Evolutionary conservation across 2,113 vertebrate species (phyloP).

Genomic region (Piprites chloris): DNA sequence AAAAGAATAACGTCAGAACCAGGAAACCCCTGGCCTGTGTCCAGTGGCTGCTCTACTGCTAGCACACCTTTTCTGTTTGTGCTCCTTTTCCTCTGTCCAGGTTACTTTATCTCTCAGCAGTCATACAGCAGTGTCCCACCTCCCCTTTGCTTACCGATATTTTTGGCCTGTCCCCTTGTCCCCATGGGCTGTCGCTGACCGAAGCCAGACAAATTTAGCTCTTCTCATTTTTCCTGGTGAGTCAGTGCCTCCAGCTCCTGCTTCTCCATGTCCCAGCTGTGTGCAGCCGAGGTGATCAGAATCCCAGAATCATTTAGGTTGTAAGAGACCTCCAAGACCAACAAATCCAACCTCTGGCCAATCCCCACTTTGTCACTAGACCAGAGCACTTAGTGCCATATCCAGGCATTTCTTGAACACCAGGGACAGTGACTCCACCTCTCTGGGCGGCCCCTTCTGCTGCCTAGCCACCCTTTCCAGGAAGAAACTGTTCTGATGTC

Average conservation of each 20-base stretch:
- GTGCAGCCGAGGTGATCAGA: neutral
- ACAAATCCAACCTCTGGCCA: neutral
- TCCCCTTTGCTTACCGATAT: neutral
- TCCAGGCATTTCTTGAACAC: neutral
- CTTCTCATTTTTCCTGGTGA: conserved; percentile 26
- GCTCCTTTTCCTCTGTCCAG: neutral
- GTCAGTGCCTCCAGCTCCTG: neutral
- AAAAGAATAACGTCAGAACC: neutral
- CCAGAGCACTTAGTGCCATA: neutral
- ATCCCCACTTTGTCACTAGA: neutral
- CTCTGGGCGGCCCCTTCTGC: neutral
- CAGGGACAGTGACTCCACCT: neutral
- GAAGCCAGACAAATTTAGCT: conserved; percentile 19
- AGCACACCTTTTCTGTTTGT: neutral
- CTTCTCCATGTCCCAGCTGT: neutral
- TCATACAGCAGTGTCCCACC: neutral
- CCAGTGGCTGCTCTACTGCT: neutral
- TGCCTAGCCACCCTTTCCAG: neutral
- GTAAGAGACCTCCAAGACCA: neutral
- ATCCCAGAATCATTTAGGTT: neutral
- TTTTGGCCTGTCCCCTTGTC: neutral
- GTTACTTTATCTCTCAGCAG: neutral
- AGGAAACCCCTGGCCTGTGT: too few relatives aligned
- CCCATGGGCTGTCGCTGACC: neutral
- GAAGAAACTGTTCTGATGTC: neutral